Evolutionary conservation across 2,797 vertebrate genomes (phyloP), one percentile per base, ranked within the genome.

Genomic region (Cuniculus paca): DNA sequence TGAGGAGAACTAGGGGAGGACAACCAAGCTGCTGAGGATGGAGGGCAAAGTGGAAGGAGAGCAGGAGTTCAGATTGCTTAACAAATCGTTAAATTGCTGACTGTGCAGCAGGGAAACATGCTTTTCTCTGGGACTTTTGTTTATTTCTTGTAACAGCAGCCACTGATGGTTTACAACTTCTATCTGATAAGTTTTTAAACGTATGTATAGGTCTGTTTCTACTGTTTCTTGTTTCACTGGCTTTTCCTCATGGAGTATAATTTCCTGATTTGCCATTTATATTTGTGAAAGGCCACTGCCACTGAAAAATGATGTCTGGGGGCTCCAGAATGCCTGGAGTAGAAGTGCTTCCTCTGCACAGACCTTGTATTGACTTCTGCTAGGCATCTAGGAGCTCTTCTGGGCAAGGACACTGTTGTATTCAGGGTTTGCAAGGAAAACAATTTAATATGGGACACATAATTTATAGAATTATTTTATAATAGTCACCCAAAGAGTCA

Each of bases 141-240:
- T 95, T 75, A 42, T 48, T 82, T 88, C 85, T 83, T 70, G 28
- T 95, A 91, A 58, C 22, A 52, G 39, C 36, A 42, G 48, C 31
- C 19, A 56, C 2, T 24, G 13, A 26, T 92, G 50, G 26, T 63
- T 88, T 61, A 63, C 14, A 63, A 19, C 36, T 45, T 80, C 14
- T 28, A 24, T 31, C 17, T 90, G 36, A 19, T 56, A 50, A 4
- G 10, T 58, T 85, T 87, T 42, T 22, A 1, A 28, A 81, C 48
- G 70, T 63, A 50, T 45, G 13, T 22, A 10, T 24, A 50, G 7
- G 3, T 91, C 17, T 56, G 1, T 88, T 91, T 95, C 89, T 61
- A 42, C 48, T 74, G 16, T 36, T 26, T 82, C 36, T 65, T 94
- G 13, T 84, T 80, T 61, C 39, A 50, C 17, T n/a, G 45, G 8